phyloP scores from a whole-genome alignment of 2,797 vertebrate genomes.

The Clarias pachynema region DNA sequence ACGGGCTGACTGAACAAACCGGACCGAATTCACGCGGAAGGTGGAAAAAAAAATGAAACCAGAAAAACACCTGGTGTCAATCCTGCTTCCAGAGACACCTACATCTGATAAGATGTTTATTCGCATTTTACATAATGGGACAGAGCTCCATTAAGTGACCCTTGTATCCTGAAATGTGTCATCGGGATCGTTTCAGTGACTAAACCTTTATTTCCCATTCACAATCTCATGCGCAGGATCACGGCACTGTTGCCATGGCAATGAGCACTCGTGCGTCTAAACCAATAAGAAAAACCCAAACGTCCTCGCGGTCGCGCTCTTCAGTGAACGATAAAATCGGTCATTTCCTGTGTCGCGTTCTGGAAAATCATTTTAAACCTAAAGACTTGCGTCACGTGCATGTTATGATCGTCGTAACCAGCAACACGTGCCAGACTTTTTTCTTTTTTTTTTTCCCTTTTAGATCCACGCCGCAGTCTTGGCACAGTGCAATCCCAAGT shows the following conservation, averaged over 20 bases:
- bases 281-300: conserved; percentile 20
- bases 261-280: conserved; percentile 9
- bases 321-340: not conserved
- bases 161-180: not conserved
- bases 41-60: not conserved
- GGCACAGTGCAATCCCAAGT: not conserved
- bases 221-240: conserved; percentile 9
- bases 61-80: conserved; percentile 13
- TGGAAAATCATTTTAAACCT: not conserved
- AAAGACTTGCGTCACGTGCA: not conserved
- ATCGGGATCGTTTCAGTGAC: conserved; percentile 17
- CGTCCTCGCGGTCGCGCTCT: not conserved
- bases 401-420: not conserved
- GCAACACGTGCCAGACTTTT: not conserved
- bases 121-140: conserved; percentile 22
- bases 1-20: not conserved
- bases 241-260: conserved; percentile 23
- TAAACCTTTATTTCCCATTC: conserved; percentile 17
- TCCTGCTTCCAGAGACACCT: conserved; percentile 5
- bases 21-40: not conserved
- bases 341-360: not conserved
- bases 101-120: conserved; percentile 17
- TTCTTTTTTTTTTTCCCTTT: not conserved
- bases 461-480: not conserved
- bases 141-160: conserved; percentile 43